Evolutionary conservation across 2,797 vertebrate genomes (phyloP), one percentile per base, ranked within the genome.

Genomic region (Melanotaenia boesemani): DNA sequence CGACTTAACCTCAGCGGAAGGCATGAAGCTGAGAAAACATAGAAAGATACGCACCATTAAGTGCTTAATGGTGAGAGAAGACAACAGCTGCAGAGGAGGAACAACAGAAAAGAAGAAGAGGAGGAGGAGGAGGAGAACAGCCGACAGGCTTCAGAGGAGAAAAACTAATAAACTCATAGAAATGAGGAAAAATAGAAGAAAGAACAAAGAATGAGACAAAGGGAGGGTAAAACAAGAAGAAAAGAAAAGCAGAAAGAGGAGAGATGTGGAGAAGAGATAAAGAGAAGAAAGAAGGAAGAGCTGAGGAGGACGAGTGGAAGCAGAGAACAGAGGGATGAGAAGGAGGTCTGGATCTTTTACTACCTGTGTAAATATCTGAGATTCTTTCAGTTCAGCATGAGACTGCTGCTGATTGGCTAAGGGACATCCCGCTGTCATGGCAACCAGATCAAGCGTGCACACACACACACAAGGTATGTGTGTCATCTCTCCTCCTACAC

Each of bases 331-430:
- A 12, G 28, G 0, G 20, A 60, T 15, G 13, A 18, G 26, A 24
- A 12, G 37, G 39, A 70, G 22, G 22, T 56, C 37, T 1, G 66
- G 26, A 50, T 39, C 11, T 63, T 81, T 77, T 79, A 72, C 36
- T 52, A 57, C 56, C 75, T 56, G 63, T 0, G 41, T 72, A 86
- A 90, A 85, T 81, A 77, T 83, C 76, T 84, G 70, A 84, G 65
- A 86, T 82, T 84, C 84, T 20, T 85, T 55, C 59, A 24, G 32
- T 22, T 32, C 18, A 20, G 36, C 1, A 50, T 54, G 13, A 30
- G 36, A 37, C 36, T 28, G 46, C 0, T 30, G 22, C 72, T 74
- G 77, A 84, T 81, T 86, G 88, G 82, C 32, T 20, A 57, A 80
- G 41, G 46, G 63, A 59, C 54, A 24, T 44, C 36, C 28, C 0